Base-by-base conservation (phyloP, 2,113 vertebrate species). In the Cranoglanis bouderius region DNA sequence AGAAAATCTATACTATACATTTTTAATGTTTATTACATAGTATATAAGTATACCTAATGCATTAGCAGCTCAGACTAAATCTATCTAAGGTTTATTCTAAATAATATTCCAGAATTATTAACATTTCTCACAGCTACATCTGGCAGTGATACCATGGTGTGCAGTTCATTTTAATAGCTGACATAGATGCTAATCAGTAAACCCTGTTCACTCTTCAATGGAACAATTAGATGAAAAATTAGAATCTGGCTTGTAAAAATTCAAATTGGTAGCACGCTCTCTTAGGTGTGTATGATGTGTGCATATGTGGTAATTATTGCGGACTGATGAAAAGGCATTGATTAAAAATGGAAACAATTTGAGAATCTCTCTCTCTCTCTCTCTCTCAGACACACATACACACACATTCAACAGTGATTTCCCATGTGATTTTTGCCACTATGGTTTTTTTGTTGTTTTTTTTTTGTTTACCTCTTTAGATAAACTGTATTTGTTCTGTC, bases 171-270 rank as follows among this genome's bases (percentile, higher is more conserved):
- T 53, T 35, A 32, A 55, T 35, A 81, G 51, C 78, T 77, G 74
- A 43, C 40, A 49, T 81, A 35, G 16, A 81, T 81, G n/a, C 78
- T 55, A 53, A 77, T 49, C 26, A 49, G 24, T 29, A 77, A 77
- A 49, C 43, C 21, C 10, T 49, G 24, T 77, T 77, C 24, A 77
- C 43, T 49, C 24, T 77, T 77, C 24, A 46, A 6, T 77, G 35
- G 72, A 43, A 43, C 38, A 77, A 77, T 77, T 46, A 77, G 38
- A 40, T 75, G 72, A 75, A 75, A 43, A 75, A 43, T 46, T 77
- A 43, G 40, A 46, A 77, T 46, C 40, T 49, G 43, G 29, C 74
- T 77, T 46, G 74, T 77, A 77, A 46, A 46, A 46, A 46, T 77
- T 77, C 40, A 13, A 77, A 77, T 77, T 77, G 40, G 14, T 77